Evolutionary conservation across 2,113 vertebrate genomes (phyloP), one percentile per base, ranked within the genome.

Genomic region (Hippocampus abdominalis): DNA sequence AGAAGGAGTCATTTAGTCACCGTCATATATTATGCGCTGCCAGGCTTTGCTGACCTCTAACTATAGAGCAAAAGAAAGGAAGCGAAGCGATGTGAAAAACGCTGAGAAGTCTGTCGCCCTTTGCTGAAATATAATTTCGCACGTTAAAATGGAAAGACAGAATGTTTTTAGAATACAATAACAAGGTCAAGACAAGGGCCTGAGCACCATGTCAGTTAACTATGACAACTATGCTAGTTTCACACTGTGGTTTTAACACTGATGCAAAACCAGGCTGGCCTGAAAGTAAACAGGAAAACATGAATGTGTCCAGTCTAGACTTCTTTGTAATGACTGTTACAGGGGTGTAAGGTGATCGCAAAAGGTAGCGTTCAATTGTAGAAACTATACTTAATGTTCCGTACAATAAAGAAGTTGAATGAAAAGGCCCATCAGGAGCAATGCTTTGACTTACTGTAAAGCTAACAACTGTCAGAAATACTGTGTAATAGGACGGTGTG

Each of bases 241-340:
- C 73, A 79, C 66, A 74, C 46, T 57, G 78, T 39, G 60, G 65
- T 66, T 79, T 75, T 66, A 78, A 76, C 40, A 32, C 59, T 9
- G 11, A 21, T 1, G 11, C 66, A 80, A 75, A 79, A 71, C 64
- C 29, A 0, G 29, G 63, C 51, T 16, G 53, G 53, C 67, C 64
- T 81, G 74, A 81, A 69, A 75, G 76, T 79, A 76, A 60, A 74
- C 57, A 64, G 69, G 83, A 73, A 78, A 74, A 70, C n/a, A 64
- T 75, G 61, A 66, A 39, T 21, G 68, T 49, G 72, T 71, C 69
- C 68, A 54, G 72, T 71, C 70, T 68, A 59, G 68, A 68, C 68
- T 12, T 54, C 40, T 69, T 66, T 62, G 74, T 70, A 80, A 87
- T 76, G 56, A 81, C 51, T 32, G 66, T 71, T 86, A 82, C 87